phyloP scores from a whole-genome alignment of 2,797 vertebrate genomes.

The Miichthys miiuy region DNA sequence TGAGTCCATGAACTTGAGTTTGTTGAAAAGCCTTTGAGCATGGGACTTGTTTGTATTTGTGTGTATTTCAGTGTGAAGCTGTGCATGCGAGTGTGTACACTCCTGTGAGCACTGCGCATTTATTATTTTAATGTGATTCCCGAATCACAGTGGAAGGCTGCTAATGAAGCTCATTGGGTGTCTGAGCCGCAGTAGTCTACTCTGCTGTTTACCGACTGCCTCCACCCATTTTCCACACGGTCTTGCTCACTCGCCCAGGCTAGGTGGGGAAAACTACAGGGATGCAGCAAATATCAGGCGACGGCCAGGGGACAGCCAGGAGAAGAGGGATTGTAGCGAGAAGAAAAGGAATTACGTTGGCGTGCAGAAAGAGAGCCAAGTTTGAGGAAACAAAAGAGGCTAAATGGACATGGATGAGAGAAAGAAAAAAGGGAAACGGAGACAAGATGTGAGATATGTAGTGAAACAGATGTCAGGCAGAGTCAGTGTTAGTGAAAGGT shows the following conservation, averaged over 20 bases:
- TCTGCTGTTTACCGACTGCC: slow-evolving; percentile 66
- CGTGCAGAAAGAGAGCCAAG: slow-evolving; percentile 31
- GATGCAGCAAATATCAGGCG: slow-evolving; percentile 20
- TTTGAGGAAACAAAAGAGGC: slow-evolving; percentile 47
- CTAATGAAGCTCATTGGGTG: slow-evolving; percentile 81
- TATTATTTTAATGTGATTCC: slow-evolving; percentile 82
- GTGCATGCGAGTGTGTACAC: slow-evolving; percentile 51
- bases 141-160: slow-evolving; percentile 73
- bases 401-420: slow-evolving; percentile 29
- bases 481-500: slow-evolving; percentile 52
- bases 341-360: slow-evolving; percentile 42
- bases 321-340: slow-evolving; percentile 22
- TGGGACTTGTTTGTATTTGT: slow-evolving; percentile 60
- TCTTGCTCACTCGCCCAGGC: not conserved
- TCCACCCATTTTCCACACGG: slow-evolving; percentile 30
- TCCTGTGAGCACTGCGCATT: slow-evolving; percentile 68
- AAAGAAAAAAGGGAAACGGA: slow-evolving; percentile 10
- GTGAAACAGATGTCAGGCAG: slow-evolving; percentile 54
- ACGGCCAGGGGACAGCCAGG: slow-evolving; percentile 1
- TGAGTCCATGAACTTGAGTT: slow-evolving; percentile 57
- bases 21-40: slow-evolving; percentile 60
- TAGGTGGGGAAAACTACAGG: slow-evolving; percentile 21
- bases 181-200: slow-evolving; percentile 54
- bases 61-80: slow-evolving; percentile 31
- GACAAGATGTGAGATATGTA: slow-evolving; percentile 23